phyloP scores from a whole-genome alignment of 37 sponge, comb jelly and placozoan genomes.

The Lycopodina hypogea region DNA sequence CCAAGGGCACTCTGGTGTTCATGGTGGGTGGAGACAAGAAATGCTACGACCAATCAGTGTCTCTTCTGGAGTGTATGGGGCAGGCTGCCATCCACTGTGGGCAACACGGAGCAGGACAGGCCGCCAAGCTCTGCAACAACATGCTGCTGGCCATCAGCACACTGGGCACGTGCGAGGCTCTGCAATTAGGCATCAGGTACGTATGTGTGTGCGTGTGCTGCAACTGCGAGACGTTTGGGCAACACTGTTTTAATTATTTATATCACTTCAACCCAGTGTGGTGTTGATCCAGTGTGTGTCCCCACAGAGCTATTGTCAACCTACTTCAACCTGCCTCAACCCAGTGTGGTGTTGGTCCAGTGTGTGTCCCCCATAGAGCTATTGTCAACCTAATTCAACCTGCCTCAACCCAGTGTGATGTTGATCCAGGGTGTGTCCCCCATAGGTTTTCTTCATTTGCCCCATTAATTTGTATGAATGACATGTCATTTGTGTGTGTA shows the following conservation, averaged over 20 bases:
- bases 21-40: conserved; percentile 91
- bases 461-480: too few relatives aligned
- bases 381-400: too few relatives aligned
- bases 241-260: not conserved
- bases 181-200: conserved; percentile 87
- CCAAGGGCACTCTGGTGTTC: conserved; percentile 82
- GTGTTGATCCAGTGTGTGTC: too few relatives aligned
- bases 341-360: too few relatives aligned
- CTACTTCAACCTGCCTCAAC: too few relatives aligned
- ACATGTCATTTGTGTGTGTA: too few relatives aligned
- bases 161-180: conserved; percentile 91
- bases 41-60: conserved; percentile 64
- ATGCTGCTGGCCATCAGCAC: conserved; percentile 92
- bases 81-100: conserved; percentile 95
- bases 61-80: conserved; percentile 89
- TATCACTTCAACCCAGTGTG: too few relatives aligned
- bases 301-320: too few relatives aligned
- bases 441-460: not conserved
- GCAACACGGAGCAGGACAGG: conserved; percentile 49
- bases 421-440: too few relatives aligned
- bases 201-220: conserved; percentile 9
- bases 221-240: too few relatives aligned
- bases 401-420: too few relatives aligned
- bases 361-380: too few relatives aligned
- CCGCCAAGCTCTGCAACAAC: conserved; percentile 96